These are phyloP conservation scores for Zaprionus lachaisei DNA, from an alignment of 1,140 invertebrate species.

Conservation along the genomic window DNA sequence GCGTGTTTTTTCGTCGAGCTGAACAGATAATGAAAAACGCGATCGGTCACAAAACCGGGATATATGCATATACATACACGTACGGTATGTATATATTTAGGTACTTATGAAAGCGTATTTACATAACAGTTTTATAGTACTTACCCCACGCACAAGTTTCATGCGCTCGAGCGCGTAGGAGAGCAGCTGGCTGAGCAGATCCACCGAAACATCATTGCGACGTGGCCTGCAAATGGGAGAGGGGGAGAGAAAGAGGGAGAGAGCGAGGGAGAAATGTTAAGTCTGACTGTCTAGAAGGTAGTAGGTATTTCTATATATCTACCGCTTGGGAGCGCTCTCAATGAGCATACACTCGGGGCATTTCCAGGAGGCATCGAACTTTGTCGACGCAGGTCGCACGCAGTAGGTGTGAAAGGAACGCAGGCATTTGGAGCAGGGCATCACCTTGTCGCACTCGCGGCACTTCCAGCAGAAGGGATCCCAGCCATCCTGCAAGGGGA, in stretches of 20 bases:
- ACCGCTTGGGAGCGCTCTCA: conserved; percentile 90
- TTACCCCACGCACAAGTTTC: conserved; percentile 76
- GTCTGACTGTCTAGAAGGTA: background rate
- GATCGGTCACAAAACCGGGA: conserved; percentile 29
- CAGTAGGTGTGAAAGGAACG: conserved; percentile 93
- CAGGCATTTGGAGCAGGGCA: conserved; percentile 93
- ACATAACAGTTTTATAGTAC: conserved; percentile 47
- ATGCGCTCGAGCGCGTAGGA: conserved; percentile 77
- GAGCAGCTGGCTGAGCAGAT: conserved; percentile 75
- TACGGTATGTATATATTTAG: conserved; percentile 2
- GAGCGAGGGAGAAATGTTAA: background rate
- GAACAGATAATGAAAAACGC: conserved; percentile 56
- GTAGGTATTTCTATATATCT: background rate
- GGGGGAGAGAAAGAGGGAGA: background rate
- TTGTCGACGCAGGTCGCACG: conserved; percentile 86
- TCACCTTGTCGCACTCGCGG: conserved; percentile 87
- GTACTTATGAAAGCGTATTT: conserved; percentile 3
- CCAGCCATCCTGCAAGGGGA: conserved; percentile 72
- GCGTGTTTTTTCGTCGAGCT: conserved; percentile 47
- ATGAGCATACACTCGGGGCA: conserved; percentile 94
- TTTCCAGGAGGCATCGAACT: conserved; percentile 88
- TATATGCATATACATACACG: conserved; percentile 35
- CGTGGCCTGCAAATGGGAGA: conserved; percentile 51
- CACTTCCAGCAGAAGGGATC: conserved; percentile 97
- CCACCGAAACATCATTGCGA: conserved; percentile 69